These are phyloP conservation scores for Drosophila anceps DNA, from an alignment of 2,888 invertebrate species.

Conservation along the genomic window DNA sequence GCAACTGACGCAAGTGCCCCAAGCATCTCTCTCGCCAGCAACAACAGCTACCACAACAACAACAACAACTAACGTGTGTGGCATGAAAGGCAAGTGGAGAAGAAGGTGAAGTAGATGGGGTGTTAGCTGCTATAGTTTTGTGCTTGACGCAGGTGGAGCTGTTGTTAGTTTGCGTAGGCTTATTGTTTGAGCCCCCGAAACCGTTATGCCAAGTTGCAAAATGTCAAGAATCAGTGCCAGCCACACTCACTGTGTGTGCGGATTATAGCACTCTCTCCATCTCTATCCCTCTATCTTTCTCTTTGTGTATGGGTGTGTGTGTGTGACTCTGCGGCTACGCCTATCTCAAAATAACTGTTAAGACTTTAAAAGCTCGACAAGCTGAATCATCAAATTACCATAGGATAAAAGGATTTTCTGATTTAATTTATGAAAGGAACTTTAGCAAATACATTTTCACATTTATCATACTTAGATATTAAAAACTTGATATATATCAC, in stretches of 20 bases:
- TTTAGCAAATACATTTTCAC: slow-evolving; percentile 35
- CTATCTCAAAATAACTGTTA: slow-evolving; percentile 44
- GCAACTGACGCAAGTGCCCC: slow-evolving; percentile 40
- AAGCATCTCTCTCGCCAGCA: slow-evolving; percentile 13
- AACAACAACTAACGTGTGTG: neutral
- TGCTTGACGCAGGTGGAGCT: slow-evolving; percentile 56
- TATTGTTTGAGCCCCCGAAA: slow-evolving; percentile 62
- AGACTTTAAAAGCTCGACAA: slow-evolving; percentile 48
- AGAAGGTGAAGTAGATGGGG: slow-evolving; percentile 6
- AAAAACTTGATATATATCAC: slow-evolving; percentile 34
- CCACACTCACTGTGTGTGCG: slow-evolving; percentile 30
- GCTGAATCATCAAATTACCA: slow-evolving; percentile 71
- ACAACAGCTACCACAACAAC: neutral
- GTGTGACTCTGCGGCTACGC: slow-evolving; percentile 22
- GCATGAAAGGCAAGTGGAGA: slow-evolving; percentile 16
- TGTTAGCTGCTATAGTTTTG: slow-evolving; percentile 20
- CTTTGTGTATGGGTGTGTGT: too few relatives aligned
- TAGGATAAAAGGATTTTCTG: slow-evolving; percentile 59
- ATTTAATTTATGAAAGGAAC: slow-evolving; percentile 57
- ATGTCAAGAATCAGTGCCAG: slow-evolving; percentile 65
- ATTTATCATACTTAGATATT: slow-evolving; percentile 39
- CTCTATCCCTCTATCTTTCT: slow-evolving; percentile 13
- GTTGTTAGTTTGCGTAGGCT: slow-evolving; percentile 75
- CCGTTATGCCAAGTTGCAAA: slow-evolving; percentile 62
- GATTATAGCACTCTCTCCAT: slow-evolving; percentile 38